These are phyloP conservation scores for Lepus oiostolus DNA, from an alignment of 2,797 vertebrate species.

Conservation along the genomic window DNA sequence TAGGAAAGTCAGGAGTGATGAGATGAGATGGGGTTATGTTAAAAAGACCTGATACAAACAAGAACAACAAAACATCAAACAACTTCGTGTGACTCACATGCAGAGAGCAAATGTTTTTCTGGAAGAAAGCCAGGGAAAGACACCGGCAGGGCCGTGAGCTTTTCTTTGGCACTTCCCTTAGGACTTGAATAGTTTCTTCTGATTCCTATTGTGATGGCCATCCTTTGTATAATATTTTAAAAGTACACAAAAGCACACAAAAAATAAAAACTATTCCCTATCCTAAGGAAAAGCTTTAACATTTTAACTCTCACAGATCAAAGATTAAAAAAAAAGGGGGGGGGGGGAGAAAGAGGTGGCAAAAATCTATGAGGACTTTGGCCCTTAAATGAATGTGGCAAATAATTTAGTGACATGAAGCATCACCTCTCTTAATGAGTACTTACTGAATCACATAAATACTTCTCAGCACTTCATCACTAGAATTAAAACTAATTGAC, in stretches of 20 bases:
- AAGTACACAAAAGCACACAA: constrained; percentile 47
- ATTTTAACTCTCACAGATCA: constrained; percentile 42
- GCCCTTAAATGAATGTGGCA: background rate
- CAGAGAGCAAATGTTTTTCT: constrained; percentile 57
- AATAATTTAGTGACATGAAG: constrained; percentile 34
- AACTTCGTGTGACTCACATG: constrained; percentile 35
- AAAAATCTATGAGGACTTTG: background rate
- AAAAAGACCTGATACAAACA: background rate
- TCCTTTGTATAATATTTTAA: constrained; percentile 61
- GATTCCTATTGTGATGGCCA: constrained; percentile 36
- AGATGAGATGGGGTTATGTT: background rate
- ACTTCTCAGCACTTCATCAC: background rate
- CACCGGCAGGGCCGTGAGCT: background rate
- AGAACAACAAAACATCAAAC: constrained; percentile 2
- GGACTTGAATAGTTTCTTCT: constrained; percentile 63
- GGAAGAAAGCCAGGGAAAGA: constrained; percentile 47
- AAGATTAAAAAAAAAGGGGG: constrained; percentile 4
- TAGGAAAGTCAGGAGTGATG: background rate
- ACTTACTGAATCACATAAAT: background rate
- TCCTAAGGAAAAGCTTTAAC: constrained; percentile 56
- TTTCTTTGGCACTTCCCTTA: constrained; percentile 61
- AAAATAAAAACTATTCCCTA: constrained; percentile 56
- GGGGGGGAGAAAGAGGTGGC: background rate
- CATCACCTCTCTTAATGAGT: background rate
- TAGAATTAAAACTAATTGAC: constrained; percentile 38